Evolutionary conservation across 1,140 invertebrate species (phyloP).

Genomic region (Parasteatoda tepidariorum): DNA sequence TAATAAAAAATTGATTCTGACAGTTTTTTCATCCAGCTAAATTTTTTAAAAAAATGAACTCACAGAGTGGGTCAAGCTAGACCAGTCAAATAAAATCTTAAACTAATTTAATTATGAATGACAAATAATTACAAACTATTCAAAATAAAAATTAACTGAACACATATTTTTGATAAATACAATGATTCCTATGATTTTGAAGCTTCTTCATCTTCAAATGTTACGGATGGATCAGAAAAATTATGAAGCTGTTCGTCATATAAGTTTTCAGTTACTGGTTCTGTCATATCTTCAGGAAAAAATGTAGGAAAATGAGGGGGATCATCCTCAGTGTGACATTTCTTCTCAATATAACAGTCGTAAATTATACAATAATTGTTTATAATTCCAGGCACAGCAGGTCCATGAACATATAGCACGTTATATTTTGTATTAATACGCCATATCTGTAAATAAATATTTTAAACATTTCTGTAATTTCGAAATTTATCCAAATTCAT

Average conservation of each 20-base stretch:
- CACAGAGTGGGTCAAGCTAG: too few relatives aligned
- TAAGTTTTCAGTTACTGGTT: constrained; percentile 77
- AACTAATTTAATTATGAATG: too few relatives aligned
- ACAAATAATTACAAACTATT: too few relatives aligned
- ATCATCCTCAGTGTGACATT: constrained; percentile 65
- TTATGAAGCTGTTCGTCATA: constrained; percentile 78
- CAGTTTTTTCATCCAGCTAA: too few relatives aligned
- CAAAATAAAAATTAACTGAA: too few relatives aligned
- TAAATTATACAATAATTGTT: constrained; percentile 85
- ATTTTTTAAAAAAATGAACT: too few relatives aligned
- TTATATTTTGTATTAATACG: constrained; percentile 95
- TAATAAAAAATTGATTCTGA: too few relatives aligned
- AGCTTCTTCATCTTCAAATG: constrained; percentile 73
- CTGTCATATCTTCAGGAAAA: constrained; percentile 72
- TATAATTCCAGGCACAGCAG: constrained; percentile 81
- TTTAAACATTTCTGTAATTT: constrained; percentile 17
- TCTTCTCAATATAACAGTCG: constrained; percentile 75
- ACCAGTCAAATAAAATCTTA: too few relatives aligned
- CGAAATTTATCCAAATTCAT: too few relatives aligned
- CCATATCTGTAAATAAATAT: constrained; percentile 75
- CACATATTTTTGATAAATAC: too few relatives aligned
- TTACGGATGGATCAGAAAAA: constrained; percentile 78
- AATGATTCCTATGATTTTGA: too few relatives aligned
- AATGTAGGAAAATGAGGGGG: constrained; percentile 86
- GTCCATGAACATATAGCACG: constrained; percentile 88